Evolutionary conservation across 2,888 invertebrate species (phyloP).

Genomic region (Exocentrus adspersus): DNA sequence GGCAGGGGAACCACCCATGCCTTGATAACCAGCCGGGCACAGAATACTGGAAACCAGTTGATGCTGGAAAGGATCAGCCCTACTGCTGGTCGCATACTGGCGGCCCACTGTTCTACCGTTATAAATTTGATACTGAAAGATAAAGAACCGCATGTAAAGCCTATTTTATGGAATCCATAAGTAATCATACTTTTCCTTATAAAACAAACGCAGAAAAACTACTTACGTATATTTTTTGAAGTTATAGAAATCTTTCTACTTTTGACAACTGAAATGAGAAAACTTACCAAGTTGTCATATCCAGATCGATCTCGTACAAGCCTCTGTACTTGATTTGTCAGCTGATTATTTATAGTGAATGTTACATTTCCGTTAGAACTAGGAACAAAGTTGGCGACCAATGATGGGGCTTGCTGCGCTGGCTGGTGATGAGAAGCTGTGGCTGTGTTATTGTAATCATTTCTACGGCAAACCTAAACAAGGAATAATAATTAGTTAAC

Average conservation of each 20-base stretch:
- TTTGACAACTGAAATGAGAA: not conserved
- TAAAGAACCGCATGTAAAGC: too few species aligned
- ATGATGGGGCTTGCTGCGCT: slow-evolving; percentile 65
- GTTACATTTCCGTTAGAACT: slow-evolving; percentile 86
- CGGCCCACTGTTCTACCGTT: slow-evolving; percentile 76
- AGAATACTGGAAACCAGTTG: slow-evolving; percentile 94
- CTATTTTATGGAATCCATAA: too few species aligned
- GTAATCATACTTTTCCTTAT: too few species aligned
- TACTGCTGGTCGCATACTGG: slow-evolving; percentile 71
- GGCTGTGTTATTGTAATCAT: slow-evolving; percentile 61
- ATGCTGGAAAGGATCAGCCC: slow-evolving; percentile 88
- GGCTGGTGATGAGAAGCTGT: slow-evolving; percentile 66
- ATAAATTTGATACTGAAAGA: slow-evolving; percentile 80
- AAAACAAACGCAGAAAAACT: too few species aligned
- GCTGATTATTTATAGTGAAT: slow-evolving; percentile 92
- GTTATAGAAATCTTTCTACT: too few species aligned
- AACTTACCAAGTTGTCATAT: slow-evolving; percentile 78
- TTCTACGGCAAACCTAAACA: slow-evolving; percentile 72
- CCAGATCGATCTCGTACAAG: slow-evolving; percentile 78
- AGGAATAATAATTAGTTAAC: slow-evolving; percentile 12
- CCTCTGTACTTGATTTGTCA: slow-evolving; percentile 78
- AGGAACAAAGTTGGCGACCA: slow-evolving; percentile 81
- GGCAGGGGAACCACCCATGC: slow-evolving; percentile 73
- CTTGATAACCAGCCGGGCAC: slow-evolving; percentile 89
- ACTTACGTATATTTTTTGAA: too few species aligned